These are phyloP conservation scores for Poicephalus meyeri DNA, from an alignment of 2,113 vertebrate genomes.

Conservation along the genomic window DNA sequence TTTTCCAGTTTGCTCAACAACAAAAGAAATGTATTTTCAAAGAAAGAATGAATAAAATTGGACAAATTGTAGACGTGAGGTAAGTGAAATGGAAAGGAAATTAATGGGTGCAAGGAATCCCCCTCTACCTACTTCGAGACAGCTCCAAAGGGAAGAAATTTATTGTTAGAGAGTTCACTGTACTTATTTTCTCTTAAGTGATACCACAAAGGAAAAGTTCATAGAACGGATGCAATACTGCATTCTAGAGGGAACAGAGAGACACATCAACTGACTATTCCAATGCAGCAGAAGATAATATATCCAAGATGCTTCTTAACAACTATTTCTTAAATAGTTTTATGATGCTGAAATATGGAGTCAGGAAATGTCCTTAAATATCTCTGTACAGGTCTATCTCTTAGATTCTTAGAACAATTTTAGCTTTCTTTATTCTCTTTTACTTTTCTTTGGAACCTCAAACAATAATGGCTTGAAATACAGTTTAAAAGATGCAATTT, in stretches of 20 bases:
- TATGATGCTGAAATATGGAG: not conserved
- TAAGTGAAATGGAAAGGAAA: not conserved
- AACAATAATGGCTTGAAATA: not conserved
- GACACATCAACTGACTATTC: not conserved
- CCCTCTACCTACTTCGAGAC: not conserved
- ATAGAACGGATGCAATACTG: not conserved
- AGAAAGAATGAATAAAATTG: not conserved
- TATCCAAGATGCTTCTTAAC: not conserved
- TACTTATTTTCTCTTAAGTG: not conserved
- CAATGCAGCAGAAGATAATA: not conserved
- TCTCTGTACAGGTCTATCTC: not conserved
- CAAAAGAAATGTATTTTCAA: not conserved
- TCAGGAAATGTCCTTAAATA: not conserved
- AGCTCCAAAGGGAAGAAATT: not conserved
- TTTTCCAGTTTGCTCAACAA: not conserved
- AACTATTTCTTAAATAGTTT: not conserved
- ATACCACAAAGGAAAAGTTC: not conserved
- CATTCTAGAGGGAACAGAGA: not conserved
- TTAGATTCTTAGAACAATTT: not conserved
- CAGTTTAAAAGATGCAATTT: not conserved
- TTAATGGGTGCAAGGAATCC: not conserved
- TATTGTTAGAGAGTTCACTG: not conserved
- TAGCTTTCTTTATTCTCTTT: not conserved
- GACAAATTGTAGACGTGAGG: not conserved
- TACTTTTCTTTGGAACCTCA: not conserved